Evolutionary conservation across 2,888 invertebrate genomes (phyloP).

Genomic region (Cenopis cana): DNA sequence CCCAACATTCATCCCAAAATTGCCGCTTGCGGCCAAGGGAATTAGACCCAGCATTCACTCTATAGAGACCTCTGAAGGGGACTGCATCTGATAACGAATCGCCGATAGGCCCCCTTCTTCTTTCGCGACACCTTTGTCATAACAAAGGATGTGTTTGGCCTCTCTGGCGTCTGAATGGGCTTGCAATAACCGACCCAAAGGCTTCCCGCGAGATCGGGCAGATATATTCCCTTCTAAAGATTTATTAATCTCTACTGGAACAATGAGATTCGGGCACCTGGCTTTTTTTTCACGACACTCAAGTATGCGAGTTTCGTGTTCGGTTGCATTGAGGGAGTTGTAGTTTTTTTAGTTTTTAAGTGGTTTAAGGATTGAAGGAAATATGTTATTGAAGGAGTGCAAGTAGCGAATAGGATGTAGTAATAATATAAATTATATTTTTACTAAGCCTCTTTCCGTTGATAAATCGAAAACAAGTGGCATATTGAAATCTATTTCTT

Average conservation of each 20-base stretch:
- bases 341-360: conserved; percentile 33
- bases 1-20: conserved; percentile 55
- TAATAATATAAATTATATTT: conserved; percentile 5
- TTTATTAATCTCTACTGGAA: conserved; percentile 84
- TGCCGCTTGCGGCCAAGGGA: conserved; percentile 80
- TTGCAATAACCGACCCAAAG: conserved; percentile 82
- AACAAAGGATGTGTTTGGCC: conserved; percentile 83
- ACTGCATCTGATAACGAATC: conserved; percentile 84
- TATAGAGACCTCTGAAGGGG: conserved; percentile 84
- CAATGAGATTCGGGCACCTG: conserved; percentile 84
- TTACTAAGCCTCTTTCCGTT: background rate
- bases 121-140: conserved; percentile 84
- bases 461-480: background rate
- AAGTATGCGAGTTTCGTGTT: conserved; percentile 70
- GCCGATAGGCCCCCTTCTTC: conserved; percentile 80
- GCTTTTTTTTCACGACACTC: conserved; percentile 77
- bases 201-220: conserved; percentile 82
- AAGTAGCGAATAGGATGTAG: conserved; percentile 9
- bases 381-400: conserved; percentile 7
- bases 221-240: conserved; percentile 81
- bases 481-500: background rate
- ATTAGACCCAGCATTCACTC: conserved; percentile 82
- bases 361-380: conserved; percentile 16
- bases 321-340: conserved; percentile 54
- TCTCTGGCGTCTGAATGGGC: conserved; percentile 84